Evolutionary conservation across 2,797 vertebrate species (phyloP).

Genomic region (Sebastes melanostomus): DNA sequence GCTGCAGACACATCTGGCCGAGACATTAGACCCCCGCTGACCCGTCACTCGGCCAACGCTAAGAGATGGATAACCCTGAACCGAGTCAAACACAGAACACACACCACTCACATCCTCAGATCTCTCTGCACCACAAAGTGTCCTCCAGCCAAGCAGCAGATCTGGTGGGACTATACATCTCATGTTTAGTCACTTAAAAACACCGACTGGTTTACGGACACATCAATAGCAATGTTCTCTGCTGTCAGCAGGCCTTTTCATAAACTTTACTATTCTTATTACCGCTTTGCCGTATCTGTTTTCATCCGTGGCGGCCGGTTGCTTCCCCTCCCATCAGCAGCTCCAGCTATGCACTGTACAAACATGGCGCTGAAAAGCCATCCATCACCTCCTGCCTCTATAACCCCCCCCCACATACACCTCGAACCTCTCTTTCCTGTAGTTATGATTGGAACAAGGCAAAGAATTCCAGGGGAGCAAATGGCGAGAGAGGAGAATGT

Average conservation of each 20-base stretch:
- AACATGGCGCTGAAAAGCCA: constrained; percentile 66
- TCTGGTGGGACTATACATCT: background rate
- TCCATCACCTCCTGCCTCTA: constrained; percentile 62
- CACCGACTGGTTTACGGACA: background rate
- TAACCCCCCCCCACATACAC: background rate
- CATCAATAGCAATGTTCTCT: background rate
- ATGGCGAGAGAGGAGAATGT: constrained; percentile 35
- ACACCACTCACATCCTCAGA: background rate
- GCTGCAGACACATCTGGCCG: constrained; percentile 57
- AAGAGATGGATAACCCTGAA: constrained; percentile 57
- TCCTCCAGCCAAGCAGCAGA: background rate
- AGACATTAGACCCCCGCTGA: constrained; percentile 59
- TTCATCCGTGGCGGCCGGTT: constrained; percentile 31
- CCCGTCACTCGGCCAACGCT: constrained; percentile 32
- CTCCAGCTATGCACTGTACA: constrained; percentile 69
- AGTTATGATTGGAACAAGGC: constrained; percentile 75
- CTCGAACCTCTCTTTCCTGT: constrained; percentile 42
- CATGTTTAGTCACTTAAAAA: background rate
- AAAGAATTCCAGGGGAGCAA: constrained; percentile 56
- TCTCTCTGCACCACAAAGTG: background rate
- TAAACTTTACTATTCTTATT: constrained; percentile 18
- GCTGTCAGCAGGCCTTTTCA: constrained; percentile 24
- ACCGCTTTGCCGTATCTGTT: constrained; percentile 27
- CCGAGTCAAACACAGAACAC: constrained; percentile 42
- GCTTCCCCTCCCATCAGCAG: constrained; percentile 40